Evolutionary conservation across 2,797 vertebrate species (phyloP), one percentile per base, ranked within the genome.

Genomic region (Ctenochaetus hawaiiensis): DNA sequence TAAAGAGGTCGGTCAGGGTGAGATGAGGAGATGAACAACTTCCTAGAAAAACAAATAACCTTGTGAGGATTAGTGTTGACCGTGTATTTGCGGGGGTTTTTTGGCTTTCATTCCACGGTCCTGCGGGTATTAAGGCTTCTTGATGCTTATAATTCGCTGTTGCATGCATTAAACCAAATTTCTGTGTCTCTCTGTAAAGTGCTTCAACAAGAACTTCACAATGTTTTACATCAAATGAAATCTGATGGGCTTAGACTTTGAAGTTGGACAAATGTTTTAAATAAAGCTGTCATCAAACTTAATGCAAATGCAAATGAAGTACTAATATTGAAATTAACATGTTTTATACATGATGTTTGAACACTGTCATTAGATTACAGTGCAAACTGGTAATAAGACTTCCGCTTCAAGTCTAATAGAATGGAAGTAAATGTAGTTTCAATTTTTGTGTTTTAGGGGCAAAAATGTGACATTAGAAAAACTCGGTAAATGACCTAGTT

Each of bases 21-120:
- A 75, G 39, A 49, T 53, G 72, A 68, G 23, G 62, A 80, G 61
- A 67, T 8, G 23, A 70, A 72, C 62, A 72, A 72, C 57, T 67
- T 60, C 37, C 58, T 20, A 39, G 56, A 67, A 77, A 68, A 77
- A 75, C 65, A 74, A 72, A 83, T 81, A 74, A 78, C 71, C 53
- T 49, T 43, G 61, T 5, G 37, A 72, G 79, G 86, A 88, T 87
- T 90, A 81, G 48, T 67, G 45, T 62, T 77, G 45, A 70, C 37
- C 43, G 12, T 67, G 69, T 63, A 58, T 80, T 65, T 43, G 54
- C 2, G 2, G 22, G 43, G 64, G 56, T 83, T 65, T 77, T 45
- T 45, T 23, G 60, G 64, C 34, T 81, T 72, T 83, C 16, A 72
- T 77, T 61, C 41, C 22, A 23, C 43, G 63, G 51, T n/a, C 37